These are phyloP conservation scores for Clamator glandarius DNA, from an alignment of 2,797 vertebrate genomes.

Conservation along the genomic window DNA sequence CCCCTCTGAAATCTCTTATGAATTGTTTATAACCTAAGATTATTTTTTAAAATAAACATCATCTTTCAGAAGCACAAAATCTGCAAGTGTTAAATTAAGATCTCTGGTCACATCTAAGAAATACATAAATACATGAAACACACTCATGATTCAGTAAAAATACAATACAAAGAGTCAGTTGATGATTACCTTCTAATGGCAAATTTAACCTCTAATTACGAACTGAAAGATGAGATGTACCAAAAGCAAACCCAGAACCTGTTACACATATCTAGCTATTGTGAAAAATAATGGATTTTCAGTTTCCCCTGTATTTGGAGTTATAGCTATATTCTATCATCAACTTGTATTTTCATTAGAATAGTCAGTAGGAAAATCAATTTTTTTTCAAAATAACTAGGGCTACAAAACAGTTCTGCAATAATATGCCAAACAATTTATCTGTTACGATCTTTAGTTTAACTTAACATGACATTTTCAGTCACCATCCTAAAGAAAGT, in stretches of 20 bases:
- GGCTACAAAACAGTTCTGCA: neutral
- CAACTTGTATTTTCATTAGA: neutral
- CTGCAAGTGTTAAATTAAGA: neutral
- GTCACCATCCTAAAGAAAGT: neutral
- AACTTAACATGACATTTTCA: neutral
- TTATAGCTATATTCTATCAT: neutral
- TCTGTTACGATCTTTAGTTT: neutral
- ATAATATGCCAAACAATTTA: neutral
- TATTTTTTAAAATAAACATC: neutral
- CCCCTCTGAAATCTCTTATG: neutral
- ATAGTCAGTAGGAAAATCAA: neutral
- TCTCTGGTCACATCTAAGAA: neutral
- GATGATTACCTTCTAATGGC: neutral
- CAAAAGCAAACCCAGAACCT: neutral
- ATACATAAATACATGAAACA: neutral
- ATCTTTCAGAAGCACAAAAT: neutral
- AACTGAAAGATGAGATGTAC: neutral
- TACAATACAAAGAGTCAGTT: neutral
- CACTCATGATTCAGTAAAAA: neutral
- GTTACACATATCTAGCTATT: neutral
- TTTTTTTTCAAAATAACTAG: neutral
- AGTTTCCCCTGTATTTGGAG: neutral
- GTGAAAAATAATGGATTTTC: neutral
- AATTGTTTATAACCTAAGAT: neutral
- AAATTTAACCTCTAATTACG: neutral